Conservation (phyloP, 2,113 vertebrate species). For the Pardalotus punctatus region DNA sequence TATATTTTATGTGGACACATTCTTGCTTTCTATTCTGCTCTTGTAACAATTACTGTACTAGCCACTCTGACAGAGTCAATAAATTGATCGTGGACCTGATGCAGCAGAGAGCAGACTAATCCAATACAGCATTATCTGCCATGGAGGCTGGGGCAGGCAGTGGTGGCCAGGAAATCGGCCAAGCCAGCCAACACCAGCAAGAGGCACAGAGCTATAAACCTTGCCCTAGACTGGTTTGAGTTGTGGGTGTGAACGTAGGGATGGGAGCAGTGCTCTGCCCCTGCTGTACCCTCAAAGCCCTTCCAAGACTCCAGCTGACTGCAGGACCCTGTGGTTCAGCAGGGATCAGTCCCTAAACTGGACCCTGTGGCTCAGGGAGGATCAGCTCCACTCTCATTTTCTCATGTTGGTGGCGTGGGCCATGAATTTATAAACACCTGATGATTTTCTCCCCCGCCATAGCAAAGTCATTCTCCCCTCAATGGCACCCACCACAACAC, state of each 20-base stretch:
- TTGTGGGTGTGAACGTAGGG: fast-evolving
- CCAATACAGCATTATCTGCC: constrained; percentile 74
- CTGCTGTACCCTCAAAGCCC: not conserved
- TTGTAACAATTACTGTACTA: constrained; percentile 79
- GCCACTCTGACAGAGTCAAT: constrained; percentile 85
- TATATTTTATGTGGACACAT: constrained; percentile 71
- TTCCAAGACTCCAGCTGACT: not conserved
- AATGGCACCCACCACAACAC: not conserved
- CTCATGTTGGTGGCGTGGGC: not conserved
- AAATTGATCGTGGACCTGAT: constrained; percentile 82
- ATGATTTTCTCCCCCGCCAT: not conserved
- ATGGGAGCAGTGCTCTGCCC: not conserved
- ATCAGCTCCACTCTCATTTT: constrained; percentile 13
- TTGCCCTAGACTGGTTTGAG: not conserved
- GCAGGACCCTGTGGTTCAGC: not conserved
- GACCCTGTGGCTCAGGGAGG: constrained; percentile 8
- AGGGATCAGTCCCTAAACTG: not conserved
- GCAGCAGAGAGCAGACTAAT: constrained; percentile 74
- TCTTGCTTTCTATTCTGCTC: constrained; percentile 79
- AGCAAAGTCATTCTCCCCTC: not conserved
- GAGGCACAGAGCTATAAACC: not conserved
- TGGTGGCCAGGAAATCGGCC: constrained; percentile 34
- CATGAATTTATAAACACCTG: not conserved
- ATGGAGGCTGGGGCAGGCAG: not conserved
- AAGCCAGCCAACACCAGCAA: not conserved